These are phyloP conservation scores for Pseudomugil gertrudae DNA, from an alignment of 2,797 vertebrate genomes.

Conservation along the genomic window DNA sequence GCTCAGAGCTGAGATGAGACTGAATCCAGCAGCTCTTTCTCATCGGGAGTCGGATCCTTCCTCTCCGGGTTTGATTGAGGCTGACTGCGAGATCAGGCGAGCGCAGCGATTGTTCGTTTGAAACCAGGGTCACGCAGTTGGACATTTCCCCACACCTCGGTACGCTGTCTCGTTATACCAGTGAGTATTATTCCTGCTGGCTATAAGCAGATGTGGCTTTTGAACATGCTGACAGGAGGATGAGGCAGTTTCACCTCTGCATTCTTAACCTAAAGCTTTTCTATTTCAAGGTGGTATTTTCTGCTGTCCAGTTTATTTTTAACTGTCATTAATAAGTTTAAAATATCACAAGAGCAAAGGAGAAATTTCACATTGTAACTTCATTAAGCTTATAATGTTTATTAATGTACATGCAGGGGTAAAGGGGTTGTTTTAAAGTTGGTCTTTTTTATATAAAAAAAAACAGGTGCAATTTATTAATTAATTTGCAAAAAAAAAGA, in stretches of 20 bases:
- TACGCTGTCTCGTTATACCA: slow-evolving; percentile 32
- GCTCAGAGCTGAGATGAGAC: slow-evolving; percentile 47
- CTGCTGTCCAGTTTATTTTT: background rate
- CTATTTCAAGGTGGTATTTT: slow-evolving; percentile 8
- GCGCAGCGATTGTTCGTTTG: slow-evolving; percentile 42
- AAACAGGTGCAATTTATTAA: too few species aligned
- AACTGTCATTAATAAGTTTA: background rate
- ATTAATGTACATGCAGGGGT: too few species aligned
- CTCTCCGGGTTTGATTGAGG: slow-evolving; percentile 44
- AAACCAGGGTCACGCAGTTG: slow-evolving; percentile 30
- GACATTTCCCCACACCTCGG: slow-evolving; percentile 21
- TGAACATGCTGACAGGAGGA: slow-evolving; percentile 15
- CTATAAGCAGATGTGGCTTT: slow-evolving; percentile 23
- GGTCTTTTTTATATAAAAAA: too few species aligned
- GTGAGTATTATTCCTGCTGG: slow-evolving; percentile 57
- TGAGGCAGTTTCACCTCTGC: slow-evolving; percentile 32
- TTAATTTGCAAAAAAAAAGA: too few species aligned
- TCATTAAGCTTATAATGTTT: too few species aligned
- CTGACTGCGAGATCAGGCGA: slow-evolving; percentile 31
- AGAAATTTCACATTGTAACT: background rate
- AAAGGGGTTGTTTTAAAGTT: too few species aligned
- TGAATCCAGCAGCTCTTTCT: slow-evolving; percentile 12
- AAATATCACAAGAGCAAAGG: background rate
- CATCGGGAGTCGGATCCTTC: slow-evolving; percentile 24
- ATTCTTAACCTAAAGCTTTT: background rate